Evolutionary conservation across 1,140 invertebrate genomes (phyloP).

Genomic region (Plectrocnemia conspersa): DNA sequence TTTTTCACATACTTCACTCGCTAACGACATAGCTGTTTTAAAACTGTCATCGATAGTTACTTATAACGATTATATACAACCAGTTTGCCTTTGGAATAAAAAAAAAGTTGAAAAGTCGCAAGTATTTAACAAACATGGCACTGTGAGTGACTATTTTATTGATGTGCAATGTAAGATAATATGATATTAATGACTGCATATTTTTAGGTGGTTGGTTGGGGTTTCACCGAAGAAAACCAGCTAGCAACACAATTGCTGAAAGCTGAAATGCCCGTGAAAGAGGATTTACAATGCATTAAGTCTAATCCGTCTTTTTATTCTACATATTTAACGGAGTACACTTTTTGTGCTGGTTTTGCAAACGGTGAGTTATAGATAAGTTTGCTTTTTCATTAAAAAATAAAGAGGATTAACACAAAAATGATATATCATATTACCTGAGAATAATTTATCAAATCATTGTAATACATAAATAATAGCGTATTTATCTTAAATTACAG

Average conservation of each 20-base stretch:
- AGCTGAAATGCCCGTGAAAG: constrained; percentile 38
- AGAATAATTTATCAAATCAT: neutral
- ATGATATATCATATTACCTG: neutral
- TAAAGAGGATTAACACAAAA: neutral
- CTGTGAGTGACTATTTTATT: constrained; percentile 35
- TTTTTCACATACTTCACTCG: constrained; percentile 37
- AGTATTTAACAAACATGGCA: constrained; percentile 40
- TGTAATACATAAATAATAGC: neutral
- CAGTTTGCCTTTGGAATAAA: constrained; percentile 48
- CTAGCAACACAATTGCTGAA: constrained; percentile 37
- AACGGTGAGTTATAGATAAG: constrained; percentile 40
- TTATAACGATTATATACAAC: constrained; percentile 46
- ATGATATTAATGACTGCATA: no score
- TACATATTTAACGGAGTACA: constrained; percentile 36
- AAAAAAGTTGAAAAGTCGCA: constrained; percentile 42
- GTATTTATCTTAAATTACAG: constrained; percentile 4
- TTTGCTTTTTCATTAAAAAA: constrained; percentile 36
- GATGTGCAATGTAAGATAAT: no score
- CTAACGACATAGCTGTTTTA: constrained; percentile 45
- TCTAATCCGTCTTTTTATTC: constrained; percentile 41
- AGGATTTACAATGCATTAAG: constrained; percentile 39
- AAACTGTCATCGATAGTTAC: constrained; percentile 41
- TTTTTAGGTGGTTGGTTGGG: constrained; percentile 43
- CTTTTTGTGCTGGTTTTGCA: constrained; percentile 41
- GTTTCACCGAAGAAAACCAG: constrained; percentile 38